Base-by-base conservation (phyloP, 2,797 vertebrate genomes). In the Siniperca undulata region DNA sequence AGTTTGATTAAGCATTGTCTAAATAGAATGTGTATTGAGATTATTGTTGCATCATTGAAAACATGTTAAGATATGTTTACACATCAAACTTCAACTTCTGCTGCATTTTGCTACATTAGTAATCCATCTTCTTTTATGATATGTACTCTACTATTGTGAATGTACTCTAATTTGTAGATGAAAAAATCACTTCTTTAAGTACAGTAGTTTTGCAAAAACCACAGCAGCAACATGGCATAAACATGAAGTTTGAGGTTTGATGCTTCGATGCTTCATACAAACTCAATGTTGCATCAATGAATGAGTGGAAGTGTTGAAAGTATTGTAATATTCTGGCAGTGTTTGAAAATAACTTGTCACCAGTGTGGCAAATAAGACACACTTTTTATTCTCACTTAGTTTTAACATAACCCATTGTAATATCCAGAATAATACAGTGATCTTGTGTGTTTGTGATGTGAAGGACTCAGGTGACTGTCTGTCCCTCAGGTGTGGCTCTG, bases 401-500 rank as follows among this genome's bases (percentile, higher is more conserved):
- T 59, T 58, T 11, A 27, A 48, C 19, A 30, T 19, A 55, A 7
- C 9, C 3, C 3, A 4, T 52, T 30, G 17, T 56, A 24, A 48
- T 12, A 78, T 13, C 11, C n/a, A 59, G 22, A 61, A 13, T 17
- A 27, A n/a, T 19, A 20, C 24, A 38, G 14, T 7, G 7, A 36
- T 55, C 4, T 27, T 36, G 22, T 76, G 7, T 68, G 34, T 46
- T 50, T 30, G 16, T 16, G 24, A 48, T 38, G 7, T 27, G 12
- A 34, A 52, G 14, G 7, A 62, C 13, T 52, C 3, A 3, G 5
- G 3, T 69, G 60, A 70, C 20, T 79, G 7, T 69, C 10, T 82
- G 75, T 72, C 19, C 73, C 59, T 79, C 86, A 99, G 98, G 71
- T 99, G 98, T 1, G 98, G 98, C 44, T 98, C 98, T 11, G 98